phyloP scores from a whole-genome alignment of 2,797 vertebrate genomes.

The Urocyon cinereoargenteus region DNA sequence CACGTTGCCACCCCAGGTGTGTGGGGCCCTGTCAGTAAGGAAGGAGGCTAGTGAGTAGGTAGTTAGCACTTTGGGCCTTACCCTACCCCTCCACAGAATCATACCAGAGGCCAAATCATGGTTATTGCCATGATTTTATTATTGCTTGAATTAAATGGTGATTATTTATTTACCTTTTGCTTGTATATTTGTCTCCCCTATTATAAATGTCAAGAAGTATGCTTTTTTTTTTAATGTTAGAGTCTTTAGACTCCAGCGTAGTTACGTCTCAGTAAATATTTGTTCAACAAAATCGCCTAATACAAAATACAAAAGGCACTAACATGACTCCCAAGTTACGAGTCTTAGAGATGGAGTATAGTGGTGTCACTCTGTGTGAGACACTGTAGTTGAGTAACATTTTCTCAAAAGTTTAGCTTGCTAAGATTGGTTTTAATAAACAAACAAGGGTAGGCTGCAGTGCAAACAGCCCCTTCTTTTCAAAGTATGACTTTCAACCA shows the following conservation, averaged over 20 bases:
- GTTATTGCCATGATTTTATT: neutral
- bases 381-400: neutral
- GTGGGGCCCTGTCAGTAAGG: neutral
- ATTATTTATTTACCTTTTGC: neutral
- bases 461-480: neutral
- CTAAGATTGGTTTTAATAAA: neutral
- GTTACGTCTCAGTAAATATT: constrained; percentile 1
- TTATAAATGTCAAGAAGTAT: neutral
- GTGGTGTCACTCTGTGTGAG: neutral
- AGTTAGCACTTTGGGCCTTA: neutral
- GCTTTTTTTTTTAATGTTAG: neutral
- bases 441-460: neutral
- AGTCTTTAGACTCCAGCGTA: neutral
- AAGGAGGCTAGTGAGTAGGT: neutral
- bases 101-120: neutral
- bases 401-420: neutral
- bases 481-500: neutral
- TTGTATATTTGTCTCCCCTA: neutral
- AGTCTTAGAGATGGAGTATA: neutral
- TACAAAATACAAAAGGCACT: neutral
- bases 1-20: neutral
- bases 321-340: neutral
- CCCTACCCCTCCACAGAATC: neutral
- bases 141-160: neutral
- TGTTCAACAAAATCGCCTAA: constrained; percentile 8